A percentile compares a stretch with the other conserved stretches of the same genome.
phyloP scores from a whole-genome alignment of 2,797 vertebrate genomes.

The Ammospiza maritima region DNA sequence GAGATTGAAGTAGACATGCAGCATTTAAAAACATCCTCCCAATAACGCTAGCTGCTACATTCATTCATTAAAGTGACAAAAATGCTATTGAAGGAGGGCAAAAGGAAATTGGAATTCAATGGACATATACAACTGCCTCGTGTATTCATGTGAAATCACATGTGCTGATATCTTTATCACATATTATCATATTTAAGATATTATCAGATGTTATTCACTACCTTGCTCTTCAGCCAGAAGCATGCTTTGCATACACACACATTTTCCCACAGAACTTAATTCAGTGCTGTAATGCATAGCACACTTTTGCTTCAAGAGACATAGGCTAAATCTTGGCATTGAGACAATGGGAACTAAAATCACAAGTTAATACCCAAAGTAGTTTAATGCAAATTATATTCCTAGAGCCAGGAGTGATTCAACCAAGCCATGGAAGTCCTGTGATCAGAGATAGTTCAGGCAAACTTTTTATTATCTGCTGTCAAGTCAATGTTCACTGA shows the following conservation, averaged over 20 bases:
- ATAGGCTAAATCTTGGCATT: background rate
- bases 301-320: background rate
- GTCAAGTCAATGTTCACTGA: background rate
- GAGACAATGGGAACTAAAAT: background rate
- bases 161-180: background rate
- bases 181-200: background rate
- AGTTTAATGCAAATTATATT: background rate
- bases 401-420: background rate
- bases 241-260: background rate
- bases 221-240: background rate
- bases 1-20: constrained; percentile 51
- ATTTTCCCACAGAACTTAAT: background rate
- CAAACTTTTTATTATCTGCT: background rate
- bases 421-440: background rate
- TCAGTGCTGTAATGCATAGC: background rate
- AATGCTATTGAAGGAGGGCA: constrained; percentile 11
- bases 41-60: constrained; percentile 31
- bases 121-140: background rate
- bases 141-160: background rate
- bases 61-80: constrained; percentile 59
- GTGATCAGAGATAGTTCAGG: background rate
- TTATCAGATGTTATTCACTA: background rate
- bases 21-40: constrained; percentile 48
- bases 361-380: background rate
- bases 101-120: constrained; percentile 24